Conservation (phyloP, 2,113 vertebrate genomes). For the Pollachius pollachius region DNA sequence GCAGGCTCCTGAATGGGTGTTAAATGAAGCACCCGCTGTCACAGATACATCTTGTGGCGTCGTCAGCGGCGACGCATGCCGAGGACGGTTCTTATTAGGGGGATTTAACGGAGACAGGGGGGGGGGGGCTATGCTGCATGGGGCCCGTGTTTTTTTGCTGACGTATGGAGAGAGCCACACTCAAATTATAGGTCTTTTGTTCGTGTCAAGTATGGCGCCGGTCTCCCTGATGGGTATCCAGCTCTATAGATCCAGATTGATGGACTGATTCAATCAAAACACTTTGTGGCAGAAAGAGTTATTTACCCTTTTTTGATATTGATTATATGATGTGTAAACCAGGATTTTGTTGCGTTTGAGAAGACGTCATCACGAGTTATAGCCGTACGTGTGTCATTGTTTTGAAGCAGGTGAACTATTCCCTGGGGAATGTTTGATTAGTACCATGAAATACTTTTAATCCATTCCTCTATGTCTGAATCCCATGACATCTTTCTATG, state of each 20-base stretch:
- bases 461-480: no score
- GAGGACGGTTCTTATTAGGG: constrained; percentile 58
- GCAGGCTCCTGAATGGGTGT: constrained; percentile 59
- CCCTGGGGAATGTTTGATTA: no score
- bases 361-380: background rate
- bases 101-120: constrained; percentile 40
- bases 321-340: constrained; percentile 17
- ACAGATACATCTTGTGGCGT: constrained; percentile 47
- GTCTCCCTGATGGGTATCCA: constrained; percentile 38
- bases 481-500: no score
- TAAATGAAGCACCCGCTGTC: constrained; percentile 65
- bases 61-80: constrained; percentile 42
- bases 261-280: constrained; percentile 47
- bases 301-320: no score
- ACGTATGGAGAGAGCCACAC: constrained; percentile 23
- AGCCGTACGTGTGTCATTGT: background rate
- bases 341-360: constrained; percentile 32
- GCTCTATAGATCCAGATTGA: constrained; percentile 42
- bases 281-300: no score
- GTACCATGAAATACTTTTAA: no score
- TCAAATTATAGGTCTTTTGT: constrained; percentile 60
- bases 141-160: constrained; percentile 27
- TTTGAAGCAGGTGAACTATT: no score
- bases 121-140: constrained; percentile 27
- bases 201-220: constrained; percentile 33